Base-by-base conservation (phyloP, 2,113 vertebrate species). In the Scophthalmus maximus region DNA sequence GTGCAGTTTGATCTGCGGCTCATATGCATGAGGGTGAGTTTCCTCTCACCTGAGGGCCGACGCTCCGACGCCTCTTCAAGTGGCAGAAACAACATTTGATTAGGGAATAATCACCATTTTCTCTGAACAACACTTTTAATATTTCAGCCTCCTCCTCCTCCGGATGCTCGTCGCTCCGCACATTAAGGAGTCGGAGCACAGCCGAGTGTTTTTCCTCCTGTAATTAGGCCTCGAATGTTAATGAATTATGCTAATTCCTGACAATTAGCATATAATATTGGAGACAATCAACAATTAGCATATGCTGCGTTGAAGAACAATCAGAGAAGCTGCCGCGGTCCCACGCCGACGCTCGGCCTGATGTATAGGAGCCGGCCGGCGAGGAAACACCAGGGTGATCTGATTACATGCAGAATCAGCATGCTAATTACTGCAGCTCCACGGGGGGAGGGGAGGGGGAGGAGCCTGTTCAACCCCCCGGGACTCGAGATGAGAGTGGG, bases 151-250 rank as follows among this genome's bases (percentile, higher is more conserved):
- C 78, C 71, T 88, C 78, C 71, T 84, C 74, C 87, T 89, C 79
- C 62, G 81, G 86, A 91, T 91, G 90, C 83, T 46, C 12, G 42
- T n/a, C 42, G 18, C 18, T 17, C 42, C 2, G 71, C 68, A 65
- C 86, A 93, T 92, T 90, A 91, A 85, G 85, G 76, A 92, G 92
- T 93, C 91, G 18, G 73, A 57, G 87, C 92, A 88, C 93, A 91
- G 78, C 59, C 9, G 22, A 69, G 69, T 68, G 73, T 36, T 78
- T 85, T 87, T 92, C 89, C 65, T 83, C 86, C 86, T 92, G 92
- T 92, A 93, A 94, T 94, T 94, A 93, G 93, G 86, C 86, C 89
- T 89, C 88, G 82, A 92, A 93, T 93, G 92, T 93, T 93, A 93
- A 94, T 94, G 91, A 93, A 91, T 94, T 94, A 94, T 94, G 93